These are phyloP conservation scores for Rhinogobius similis DNA, from an alignment of 2,113 vertebrate species.

Conservation along the genomic window DNA sequence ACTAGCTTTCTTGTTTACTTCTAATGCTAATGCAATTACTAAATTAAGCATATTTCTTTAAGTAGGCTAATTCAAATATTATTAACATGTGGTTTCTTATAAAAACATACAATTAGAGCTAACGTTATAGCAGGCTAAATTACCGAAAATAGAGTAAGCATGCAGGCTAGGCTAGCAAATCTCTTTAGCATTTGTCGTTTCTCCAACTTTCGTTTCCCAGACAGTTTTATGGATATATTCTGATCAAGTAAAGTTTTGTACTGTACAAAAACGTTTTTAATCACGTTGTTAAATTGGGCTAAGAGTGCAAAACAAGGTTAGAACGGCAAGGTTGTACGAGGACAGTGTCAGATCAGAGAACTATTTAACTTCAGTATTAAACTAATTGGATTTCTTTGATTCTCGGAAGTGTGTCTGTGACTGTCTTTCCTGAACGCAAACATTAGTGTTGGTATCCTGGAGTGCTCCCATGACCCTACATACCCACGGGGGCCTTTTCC, in stretches of 20 bases:
- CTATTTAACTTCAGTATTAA: constrained; percentile 46
- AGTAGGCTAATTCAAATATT: not conserved
- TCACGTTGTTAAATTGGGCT: constrained; percentile 11
- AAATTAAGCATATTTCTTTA: not conserved
- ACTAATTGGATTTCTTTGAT: constrained; percentile 68
- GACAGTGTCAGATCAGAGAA: constrained; percentile 44
- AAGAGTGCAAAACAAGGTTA: constrained; percentile 28
- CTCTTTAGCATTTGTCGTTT: not conserved
- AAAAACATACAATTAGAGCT: not conserved
- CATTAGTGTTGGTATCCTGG: constrained; percentile 49
- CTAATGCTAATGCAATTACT: not conserved
- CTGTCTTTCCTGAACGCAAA: constrained; percentile 50
- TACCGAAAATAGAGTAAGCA: not conserved
- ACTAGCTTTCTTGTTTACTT: not conserved
- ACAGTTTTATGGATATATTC: constrained; percentile 15
- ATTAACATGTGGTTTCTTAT: not conserved
- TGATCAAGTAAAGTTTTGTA: not conserved
- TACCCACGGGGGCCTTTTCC: constrained; percentile 32
- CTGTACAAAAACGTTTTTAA: not conserved
- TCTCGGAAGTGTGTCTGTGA: constrained; percentile 56
- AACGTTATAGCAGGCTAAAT: not conserved
- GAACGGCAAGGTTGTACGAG: constrained; percentile 33
- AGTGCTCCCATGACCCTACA: constrained; percentile 55
- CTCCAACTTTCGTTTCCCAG: not conserved
- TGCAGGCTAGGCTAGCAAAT: not conserved